Percentiles rank a stretch among this genome's conserved stretches.
Conservation (phyloP, 1,140 invertebrate species). For the Philotrypesis tridentata region DNA sequence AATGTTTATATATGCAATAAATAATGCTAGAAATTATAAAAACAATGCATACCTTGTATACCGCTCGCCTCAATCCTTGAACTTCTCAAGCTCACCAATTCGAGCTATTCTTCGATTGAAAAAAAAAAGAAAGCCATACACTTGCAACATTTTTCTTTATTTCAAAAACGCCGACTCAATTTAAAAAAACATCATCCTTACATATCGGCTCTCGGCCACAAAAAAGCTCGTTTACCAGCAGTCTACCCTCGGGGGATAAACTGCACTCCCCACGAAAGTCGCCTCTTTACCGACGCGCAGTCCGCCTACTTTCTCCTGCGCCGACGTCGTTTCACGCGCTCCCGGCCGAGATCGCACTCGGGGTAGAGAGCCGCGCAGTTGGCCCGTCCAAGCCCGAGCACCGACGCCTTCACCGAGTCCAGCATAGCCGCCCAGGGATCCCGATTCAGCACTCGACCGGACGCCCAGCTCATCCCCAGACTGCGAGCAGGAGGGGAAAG, state of each 20-base stretch:
- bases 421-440: constrained; percentile 68
- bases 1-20: constrained; percentile 71
- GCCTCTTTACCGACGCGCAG: background rate
- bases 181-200: background rate
- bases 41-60: background rate
- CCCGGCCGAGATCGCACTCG: constrained; percentile 64
- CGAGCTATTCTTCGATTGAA: background rate
- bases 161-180: background rate
- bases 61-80: background rate
- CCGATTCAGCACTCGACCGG: constrained; percentile 68
- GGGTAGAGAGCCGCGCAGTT: constrained; percentile 75
- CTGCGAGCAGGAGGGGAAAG: constrained; percentile 63
- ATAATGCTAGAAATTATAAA: constrained; percentile 62
- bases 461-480: constrained; percentile 77
- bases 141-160: background rate
- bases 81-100: too few relatives aligned
- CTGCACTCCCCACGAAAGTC: background rate
- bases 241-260: background rate
- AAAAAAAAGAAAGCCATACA: background rate
- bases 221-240: background rate
- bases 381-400: constrained; percentile 78
- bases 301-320: constrained; percentile 58
- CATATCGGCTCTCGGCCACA: background rate
- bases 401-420: constrained; percentile 75
- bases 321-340: constrained; percentile 64